Evolutionary conservation across 2,113 vertebrate species (phyloP), one percentile per base, ranked within the genome.

Genomic region (Brachyistius frenatus): DNA sequence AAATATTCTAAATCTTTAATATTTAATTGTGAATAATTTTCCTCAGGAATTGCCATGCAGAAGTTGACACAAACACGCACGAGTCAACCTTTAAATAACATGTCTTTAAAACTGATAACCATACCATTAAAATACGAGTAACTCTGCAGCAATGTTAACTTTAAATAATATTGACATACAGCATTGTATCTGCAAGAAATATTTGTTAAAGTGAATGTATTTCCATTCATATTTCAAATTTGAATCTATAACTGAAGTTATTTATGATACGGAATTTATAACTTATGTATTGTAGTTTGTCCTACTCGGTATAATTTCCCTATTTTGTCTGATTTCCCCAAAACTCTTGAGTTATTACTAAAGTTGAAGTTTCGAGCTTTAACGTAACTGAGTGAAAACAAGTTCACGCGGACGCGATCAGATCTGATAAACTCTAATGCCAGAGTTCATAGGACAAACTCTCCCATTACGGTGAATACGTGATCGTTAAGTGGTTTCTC

Each of bases 401-500:
- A 61, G 39, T 73, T 50, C n/a, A 53, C 47, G 31, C 52, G 47
- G 23, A 37, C 9, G 1, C 0, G 6, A 47, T 50, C 63, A 23
- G 16, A 64, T 54, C 31, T 36, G 55, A 35, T 54, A 65, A 72
- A 60, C 44, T 57, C 49, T 57, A 7, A 3, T 13, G 2, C 32
- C 47, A 35, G 61, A 55, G 55, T 30, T 37, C 30, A 23, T 49
- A 7, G 0, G 8, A 52, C 23, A 23, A 23, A 23, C 23, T 23
- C 23, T 23, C 23, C 65, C 16, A 2, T 64, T 41, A 49, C 7
- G 58, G 53, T 56, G 23, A 23, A 23, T 23, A 23, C 23, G 1
- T 23, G 35, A 73, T 73, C 76, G 85, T 75, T 78, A 65, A 44
- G 71, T 30, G 36, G 44, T 56, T 54, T 74, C 67, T 84, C 41